Evolutionary conservation across 2,888 invertebrate genomes (phyloP), one percentile per base, ranked within the genome.

Genomic region (Nymphalis polychloros): DNA sequence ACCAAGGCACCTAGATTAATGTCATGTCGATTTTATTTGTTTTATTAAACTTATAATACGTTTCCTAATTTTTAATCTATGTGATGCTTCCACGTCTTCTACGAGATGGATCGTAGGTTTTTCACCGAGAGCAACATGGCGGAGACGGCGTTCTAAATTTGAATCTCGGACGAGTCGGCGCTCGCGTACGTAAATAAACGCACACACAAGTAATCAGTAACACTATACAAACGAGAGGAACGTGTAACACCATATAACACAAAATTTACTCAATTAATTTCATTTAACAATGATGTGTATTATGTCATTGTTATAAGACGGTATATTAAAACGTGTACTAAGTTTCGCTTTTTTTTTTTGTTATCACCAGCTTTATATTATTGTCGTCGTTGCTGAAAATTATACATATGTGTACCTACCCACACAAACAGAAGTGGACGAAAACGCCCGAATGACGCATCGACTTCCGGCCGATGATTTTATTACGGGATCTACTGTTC

Each of bases 141-240:
- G 92, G 91, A 88, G 91, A 88, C 89, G 89, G 88, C 83, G 89
- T 90, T 92, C 92, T 92, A 92, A 89, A 88, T 92, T 92, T 91
- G 92, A 90, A 92, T 90, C 92, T 91, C 92, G 92, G 92, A 89
- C 92, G 92, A 91, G 92, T 92, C 91, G 92, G 91, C 90, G 92
- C 92, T 91, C 89, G 90, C 88, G 90, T 90, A 92, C 92, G 91
- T 92, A 92, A 92, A 92, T 92, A 92, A 92, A 92, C 92, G 88
- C 92, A 92, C 92, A 92, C 92, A 92, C 84, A 85, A 87, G 86
- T 86, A 89, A 87, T 89, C 89, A 88, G 91, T 89, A 91, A 90
- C 87, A 89, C 89, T 90, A 89, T 89, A 90, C 89, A 90, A 87
- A 84, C 81, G 82, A 83, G 82, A 83, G 79, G 81, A 83, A 83